Conservation (phyloP, 2,888 invertebrate genomes). For the Horisme vitalbata region DNA sequence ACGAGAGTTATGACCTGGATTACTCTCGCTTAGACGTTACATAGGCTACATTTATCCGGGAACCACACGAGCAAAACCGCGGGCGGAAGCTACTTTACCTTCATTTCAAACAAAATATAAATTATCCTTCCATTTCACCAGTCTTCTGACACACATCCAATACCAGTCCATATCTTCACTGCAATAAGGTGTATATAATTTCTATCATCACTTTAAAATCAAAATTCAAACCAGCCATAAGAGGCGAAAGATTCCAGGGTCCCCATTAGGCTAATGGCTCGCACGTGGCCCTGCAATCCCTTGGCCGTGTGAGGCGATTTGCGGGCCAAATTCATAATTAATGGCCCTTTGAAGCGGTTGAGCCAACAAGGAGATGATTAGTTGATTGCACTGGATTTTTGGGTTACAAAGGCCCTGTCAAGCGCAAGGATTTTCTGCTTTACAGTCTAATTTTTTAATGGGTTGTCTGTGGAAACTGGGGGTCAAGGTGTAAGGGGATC, state of each 20-base stretch:
- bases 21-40: no score
- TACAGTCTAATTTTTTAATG: slow-evolving; percentile 2
- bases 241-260: slow-evolving; percentile 62
- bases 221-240: slow-evolving; percentile 33
- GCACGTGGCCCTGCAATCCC: slow-evolving; percentile 79
- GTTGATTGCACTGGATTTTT: slow-evolving; percentile 68
- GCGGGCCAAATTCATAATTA: slow-evolving; percentile 78
- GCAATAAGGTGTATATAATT: slow-evolving; percentile 1
- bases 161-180: no score
- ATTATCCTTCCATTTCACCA: no score
- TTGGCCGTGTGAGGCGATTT: slow-evolving; percentile 76
- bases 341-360: slow-evolving; percentile 69
- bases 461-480: not conserved
- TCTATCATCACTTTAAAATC: no score
- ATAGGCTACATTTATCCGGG: no score
- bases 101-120: no score
- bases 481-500: no score
- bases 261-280: slow-evolving; percentile 75
- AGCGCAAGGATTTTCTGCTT: slow-evolving; percentile 10
- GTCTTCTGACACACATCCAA: no score
- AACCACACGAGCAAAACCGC: no score
- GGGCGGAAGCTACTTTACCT: no score
- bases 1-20: no score
- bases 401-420: slow-evolving; percentile 27
- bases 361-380: slow-evolving; percentile 66